Evolutionary conservation across 2,797 vertebrate species (phyloP).

Genomic region (Spinus pinus): DNA sequence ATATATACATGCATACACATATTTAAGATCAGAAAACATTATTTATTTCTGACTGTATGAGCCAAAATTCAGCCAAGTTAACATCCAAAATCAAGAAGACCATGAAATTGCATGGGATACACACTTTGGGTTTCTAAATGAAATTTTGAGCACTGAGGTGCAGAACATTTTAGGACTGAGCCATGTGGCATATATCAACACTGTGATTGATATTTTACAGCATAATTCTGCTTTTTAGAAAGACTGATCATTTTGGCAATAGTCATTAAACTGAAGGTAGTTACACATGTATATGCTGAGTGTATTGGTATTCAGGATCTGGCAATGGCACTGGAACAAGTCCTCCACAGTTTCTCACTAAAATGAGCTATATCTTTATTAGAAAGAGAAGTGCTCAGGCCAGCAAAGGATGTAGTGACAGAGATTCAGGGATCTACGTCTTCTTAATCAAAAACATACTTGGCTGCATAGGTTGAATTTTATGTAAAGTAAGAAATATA

Average conservation of each 20-base stretch:
- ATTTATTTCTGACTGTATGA: not conserved
- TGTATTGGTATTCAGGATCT: not conserved
- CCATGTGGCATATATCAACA: not conserved
- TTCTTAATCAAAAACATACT: not conserved
- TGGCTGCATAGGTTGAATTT: not conserved
- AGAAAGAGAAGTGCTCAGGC: not conserved
- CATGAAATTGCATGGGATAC: not conserved
- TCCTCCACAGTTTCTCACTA: not conserved
- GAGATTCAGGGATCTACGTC: not conserved
- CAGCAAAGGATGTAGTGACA: not conserved
- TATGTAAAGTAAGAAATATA: not conserved
- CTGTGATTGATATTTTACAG: not conserved
- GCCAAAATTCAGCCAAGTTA: not conserved
- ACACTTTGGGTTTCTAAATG: not conserved
- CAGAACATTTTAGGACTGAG: not conserved
- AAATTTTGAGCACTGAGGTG: not conserved
- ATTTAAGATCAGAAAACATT: not conserved
- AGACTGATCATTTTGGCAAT: not conserved
- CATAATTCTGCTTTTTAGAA: not conserved
- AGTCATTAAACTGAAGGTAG: not conserved
- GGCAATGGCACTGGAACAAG: not conserved
- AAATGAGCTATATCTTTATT: not conserved
- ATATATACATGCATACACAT: rapidly evolving
- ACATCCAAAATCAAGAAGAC: not conserved
- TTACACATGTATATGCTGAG: not conserved